Percentiles rank a stretch among this genome's conserved stretches.
Evolutionary conservation across 2,888 invertebrate species (phyloP).

Genomic region (Drosophila basisetae): DNA sequence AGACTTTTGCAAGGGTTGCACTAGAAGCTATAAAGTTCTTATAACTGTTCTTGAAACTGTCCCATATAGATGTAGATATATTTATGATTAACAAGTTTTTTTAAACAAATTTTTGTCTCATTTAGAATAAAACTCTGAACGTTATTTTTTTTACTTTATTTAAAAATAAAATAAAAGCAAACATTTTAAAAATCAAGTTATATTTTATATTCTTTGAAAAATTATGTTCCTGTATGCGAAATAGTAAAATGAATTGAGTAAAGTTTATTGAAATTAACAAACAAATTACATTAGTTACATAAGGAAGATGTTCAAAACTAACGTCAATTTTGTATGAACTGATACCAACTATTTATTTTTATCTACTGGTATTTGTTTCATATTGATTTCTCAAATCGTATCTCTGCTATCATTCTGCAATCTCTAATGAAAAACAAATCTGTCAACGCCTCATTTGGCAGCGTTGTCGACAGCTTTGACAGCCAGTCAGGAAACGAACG

Average conservation of each 20-base stretch:
- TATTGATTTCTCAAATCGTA: not conserved
- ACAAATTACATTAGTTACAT: not conserved
- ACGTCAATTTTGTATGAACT: not conserved
- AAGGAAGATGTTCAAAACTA: not conserved
- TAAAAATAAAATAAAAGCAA: not conserved
- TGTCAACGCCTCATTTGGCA: conserved; percentile 47
- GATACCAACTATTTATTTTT: not conserved
- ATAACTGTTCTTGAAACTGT: not conserved
- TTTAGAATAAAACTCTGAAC: not conserved
- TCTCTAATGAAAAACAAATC: conserved; percentile 62
- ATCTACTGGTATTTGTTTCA: not conserved
- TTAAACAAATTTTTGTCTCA: too few relatives aligned
- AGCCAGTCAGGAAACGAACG: conserved; percentile 35
- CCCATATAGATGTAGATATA: not conserved
- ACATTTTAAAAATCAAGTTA: not conserved
- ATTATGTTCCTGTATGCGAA: not conserved
- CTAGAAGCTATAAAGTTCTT: not conserved
- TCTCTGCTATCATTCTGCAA: not conserved
- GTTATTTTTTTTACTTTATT: too few relatives aligned
- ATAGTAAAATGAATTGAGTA: not conserved
- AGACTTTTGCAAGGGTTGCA: not conserved
- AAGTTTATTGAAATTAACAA: not conserved
- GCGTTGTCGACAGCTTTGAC: conserved; percentile 38
- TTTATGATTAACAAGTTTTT: too few relatives aligned
- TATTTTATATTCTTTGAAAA: not conserved